Conservation (phyloP, 2,113 vertebrate species). For the Seriola quinqueradiata region DNA sequence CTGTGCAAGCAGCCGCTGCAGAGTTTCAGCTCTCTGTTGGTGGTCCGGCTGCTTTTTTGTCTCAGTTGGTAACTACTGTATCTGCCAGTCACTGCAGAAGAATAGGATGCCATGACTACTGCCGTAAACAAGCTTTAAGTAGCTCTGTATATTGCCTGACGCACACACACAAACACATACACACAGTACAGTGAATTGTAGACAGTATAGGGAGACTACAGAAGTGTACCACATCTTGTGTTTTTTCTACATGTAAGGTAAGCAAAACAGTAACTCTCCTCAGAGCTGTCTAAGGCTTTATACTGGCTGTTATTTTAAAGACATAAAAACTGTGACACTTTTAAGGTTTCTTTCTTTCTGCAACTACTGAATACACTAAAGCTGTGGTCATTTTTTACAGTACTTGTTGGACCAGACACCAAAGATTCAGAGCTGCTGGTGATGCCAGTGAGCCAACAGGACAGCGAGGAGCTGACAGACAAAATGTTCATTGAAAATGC, state of each 20-base stretch:
- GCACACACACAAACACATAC: conserved; percentile 41
- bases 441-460: conserved; percentile 21
- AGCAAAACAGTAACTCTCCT: background rate
- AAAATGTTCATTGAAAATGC: conserved; percentile 67
- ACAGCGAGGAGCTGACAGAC: conserved; percentile 4
- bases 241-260: conserved; percentile 53
- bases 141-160: conserved; percentile 27
- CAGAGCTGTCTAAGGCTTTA: background rate
- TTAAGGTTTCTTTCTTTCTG: background rate
- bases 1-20: background rate
- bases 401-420: conserved; percentile 1
- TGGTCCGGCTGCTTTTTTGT: conserved; percentile 65
- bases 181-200: conserved; percentile 44
- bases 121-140: conserved; percentile 64
- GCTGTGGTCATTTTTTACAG: background rate
- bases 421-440: conserved; percentile 15
- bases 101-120: conserved; percentile 77
- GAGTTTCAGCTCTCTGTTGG: conserved; percentile 31
- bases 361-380: background rate
- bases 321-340: background rate
- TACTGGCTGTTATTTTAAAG: background rate
- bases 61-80: conserved; percentile 50
- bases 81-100: conserved; percentile 59
- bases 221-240: background rate
- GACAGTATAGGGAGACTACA: conserved; percentile 28